phyloP scores from a whole-genome alignment of 2,113 vertebrate genomes.

The Chlorocebus sabaeus region DNA sequence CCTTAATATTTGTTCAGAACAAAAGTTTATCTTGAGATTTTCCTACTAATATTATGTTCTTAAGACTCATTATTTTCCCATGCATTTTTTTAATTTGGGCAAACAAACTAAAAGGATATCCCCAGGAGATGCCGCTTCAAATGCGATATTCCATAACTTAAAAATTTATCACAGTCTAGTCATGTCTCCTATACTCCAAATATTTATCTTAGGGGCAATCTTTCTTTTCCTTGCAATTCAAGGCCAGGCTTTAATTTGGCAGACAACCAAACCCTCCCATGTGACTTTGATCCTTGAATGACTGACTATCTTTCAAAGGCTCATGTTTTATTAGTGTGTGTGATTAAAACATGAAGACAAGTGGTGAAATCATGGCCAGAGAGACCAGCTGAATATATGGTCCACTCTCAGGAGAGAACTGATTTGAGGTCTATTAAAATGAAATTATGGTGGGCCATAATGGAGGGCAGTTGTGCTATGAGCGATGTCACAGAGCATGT shows the following conservation, averaged over 20 bases:
- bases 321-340: slow-evolving; percentile 47
- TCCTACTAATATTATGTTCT: background rate
- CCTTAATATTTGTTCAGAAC: slow-evolving; percentile 24
- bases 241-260: slow-evolving; percentile 3
- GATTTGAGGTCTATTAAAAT: slow-evolving; percentile 39
- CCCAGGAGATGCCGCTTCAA: background rate
- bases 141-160: slow-evolving; percentile 36
- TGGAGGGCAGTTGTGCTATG: background rate
- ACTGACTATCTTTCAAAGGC: slow-evolving; percentile 54
- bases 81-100: background rate
- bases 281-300: slow-evolving; percentile 34
- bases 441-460: background rate
- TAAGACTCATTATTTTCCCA: background rate
- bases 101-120: background rate
- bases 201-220: slow-evolving; percentile 44
- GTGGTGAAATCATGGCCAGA: background rate
- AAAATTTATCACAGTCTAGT: slow-evolving; percentile 6
- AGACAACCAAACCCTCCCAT: background rate
- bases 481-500: background rate
- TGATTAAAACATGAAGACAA: slow-evolving; percentile 46
- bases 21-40: slow-evolving; percentile 36
- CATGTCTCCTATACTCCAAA: slow-evolving; percentile 42
- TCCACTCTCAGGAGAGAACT: background rate
- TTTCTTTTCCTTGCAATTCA: slow-evolving; percentile 45
- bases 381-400: slow-evolving; percentile 34